A percentile compares a stretch with the other conserved stretches of the same genome.
These are phyloP conservation scores for Oxytorus armatus DNA, from an alignment of 2,888 invertebrate genomes.

Conservation along the genomic window DNA sequence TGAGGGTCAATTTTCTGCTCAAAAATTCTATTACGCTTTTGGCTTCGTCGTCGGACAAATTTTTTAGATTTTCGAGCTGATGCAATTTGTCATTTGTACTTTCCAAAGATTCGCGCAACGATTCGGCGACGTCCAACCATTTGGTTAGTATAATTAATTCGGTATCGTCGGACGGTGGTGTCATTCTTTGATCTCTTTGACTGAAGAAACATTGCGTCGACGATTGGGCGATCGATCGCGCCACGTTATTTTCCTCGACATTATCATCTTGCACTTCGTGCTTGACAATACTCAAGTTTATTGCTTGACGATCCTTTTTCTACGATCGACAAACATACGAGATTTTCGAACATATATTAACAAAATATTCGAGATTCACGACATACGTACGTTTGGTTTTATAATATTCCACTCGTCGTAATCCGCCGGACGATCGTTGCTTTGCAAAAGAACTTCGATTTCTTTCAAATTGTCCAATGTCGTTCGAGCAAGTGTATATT, in stretches of 20 bases:
- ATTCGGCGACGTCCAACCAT: slow-evolving; percentile 71
- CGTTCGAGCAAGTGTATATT: slow-evolving; percentile 69
- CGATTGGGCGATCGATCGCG: background rate
- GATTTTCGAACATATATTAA: background rate
- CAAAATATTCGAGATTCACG: background rate
- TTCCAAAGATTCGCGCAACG: slow-evolving; percentile 74
- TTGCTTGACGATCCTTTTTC: slow-evolving; percentile 1
- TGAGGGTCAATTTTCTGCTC: slow-evolving; percentile 70
- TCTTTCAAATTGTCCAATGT: slow-evolving; percentile 66
- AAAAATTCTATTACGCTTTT: slow-evolving; percentile 70
- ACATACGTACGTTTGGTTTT: slow-evolving; percentile 49
- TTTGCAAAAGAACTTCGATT: slow-evolving; percentile 62
- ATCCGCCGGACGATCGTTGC: slow-evolving; percentile 57
- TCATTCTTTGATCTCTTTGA: slow-evolving; percentile 60
- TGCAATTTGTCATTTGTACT: slow-evolving; percentile 68
- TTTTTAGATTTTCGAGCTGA: slow-evolving; percentile 71
- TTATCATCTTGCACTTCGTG: slow-evolving; percentile 3
- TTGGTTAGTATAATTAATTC: no score
- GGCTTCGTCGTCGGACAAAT: slow-evolving; percentile 72
- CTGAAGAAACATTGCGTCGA: slow-evolving; percentile 65
- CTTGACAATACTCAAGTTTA: background rate
- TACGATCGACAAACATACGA: background rate
- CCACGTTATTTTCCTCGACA: slow-evolving; percentile 7
- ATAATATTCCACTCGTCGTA: slow-evolving; percentile 68
- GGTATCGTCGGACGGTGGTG: background rate